Percentiles rank a stretch among this genome's conserved stretches.
phyloP scores from a whole-genome alignment of 1,140 invertebrate species.

The Drosophila orosa region DNA sequence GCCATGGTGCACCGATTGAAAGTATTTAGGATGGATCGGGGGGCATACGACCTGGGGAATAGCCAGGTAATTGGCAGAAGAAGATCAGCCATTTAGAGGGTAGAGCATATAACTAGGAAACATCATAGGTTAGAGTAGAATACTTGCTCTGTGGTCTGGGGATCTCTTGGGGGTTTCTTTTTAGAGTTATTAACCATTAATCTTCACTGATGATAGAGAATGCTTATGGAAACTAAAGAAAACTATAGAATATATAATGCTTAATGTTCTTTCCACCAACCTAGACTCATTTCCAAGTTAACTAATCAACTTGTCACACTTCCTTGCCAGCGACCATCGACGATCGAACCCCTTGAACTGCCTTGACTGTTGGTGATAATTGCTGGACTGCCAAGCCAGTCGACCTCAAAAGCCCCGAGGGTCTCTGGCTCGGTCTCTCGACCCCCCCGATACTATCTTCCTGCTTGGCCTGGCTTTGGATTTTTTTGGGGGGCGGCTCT shows the following conservation, averaged over 20 bases:
- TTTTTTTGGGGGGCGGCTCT: neutral
- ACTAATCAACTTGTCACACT: slow-evolving; percentile 24
- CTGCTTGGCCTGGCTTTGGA: slow-evolving; percentile 10
- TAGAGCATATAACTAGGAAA: neutral
- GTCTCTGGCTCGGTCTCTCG: slow-evolving; percentile 8
- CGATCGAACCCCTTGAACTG: slow-evolving; percentile 11
- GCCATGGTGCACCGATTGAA: slow-evolving; percentile 26
- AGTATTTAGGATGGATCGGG: slow-evolving; percentile 2
- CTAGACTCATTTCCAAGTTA: neutral
- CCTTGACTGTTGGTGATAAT: slow-evolving; percentile 37
- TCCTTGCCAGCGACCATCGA: neutral
- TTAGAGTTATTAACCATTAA: neutral
- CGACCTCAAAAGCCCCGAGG: slow-evolving; percentile 23
- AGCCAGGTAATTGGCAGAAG: slow-evolving; percentile 27
- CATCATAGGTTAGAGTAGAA: neutral
- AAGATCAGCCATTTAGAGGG: slow-evolving; percentile 3
- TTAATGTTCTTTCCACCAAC: neutral
- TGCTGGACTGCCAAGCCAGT: neutral
- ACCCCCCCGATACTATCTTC: slow-evolving; percentile 16
- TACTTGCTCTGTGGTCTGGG: too few relatives aligned
- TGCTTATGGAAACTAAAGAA: neutral
- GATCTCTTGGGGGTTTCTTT: neutral
- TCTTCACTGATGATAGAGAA: neutral
- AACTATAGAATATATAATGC: neutral
- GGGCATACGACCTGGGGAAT: slow-evolving; percentile 14